A percentile compares a stretch with the other conserved stretches of the same genome.
Conservation (phyloP, 2,113 vertebrate genomes). For the Donacobius atricapilla region DNA sequence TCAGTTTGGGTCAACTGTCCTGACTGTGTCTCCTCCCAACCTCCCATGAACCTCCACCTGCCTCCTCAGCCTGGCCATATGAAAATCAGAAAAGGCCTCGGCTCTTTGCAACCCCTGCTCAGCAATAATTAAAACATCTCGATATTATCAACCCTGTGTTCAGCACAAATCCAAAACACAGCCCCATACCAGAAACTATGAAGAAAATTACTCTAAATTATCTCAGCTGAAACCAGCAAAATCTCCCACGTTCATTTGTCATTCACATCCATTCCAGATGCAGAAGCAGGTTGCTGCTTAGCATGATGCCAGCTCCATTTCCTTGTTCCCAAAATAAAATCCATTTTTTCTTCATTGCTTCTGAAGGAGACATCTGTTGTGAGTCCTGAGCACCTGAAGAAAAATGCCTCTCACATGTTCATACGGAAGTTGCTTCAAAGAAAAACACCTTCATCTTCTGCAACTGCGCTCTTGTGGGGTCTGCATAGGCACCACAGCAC, state of each 20-base stretch:
- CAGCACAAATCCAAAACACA: not conserved
- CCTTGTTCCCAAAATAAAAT: not conserved
- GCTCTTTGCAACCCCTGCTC: not conserved
- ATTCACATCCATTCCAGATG: not conserved
- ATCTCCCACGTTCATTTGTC: not conserved
- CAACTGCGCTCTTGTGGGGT: not conserved
- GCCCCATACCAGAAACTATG: not conserved
- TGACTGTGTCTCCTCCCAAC: not conserved
- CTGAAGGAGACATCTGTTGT: constrained; percentile 35
- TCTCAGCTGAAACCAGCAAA: not conserved
- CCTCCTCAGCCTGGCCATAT: rapidly evolving
- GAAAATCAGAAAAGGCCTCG: not conserved
- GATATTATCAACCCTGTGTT: not conserved
- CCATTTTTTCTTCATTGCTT: constrained; percentile 9
- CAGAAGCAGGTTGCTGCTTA: constrained; percentile 39
- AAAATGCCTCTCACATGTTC: not conserved
- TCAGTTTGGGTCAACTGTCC: not conserved
- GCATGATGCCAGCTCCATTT: constrained; percentile 2
- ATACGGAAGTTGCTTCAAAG: not conserved
- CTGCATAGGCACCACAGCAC: not conserved
- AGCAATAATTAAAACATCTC: not conserved
- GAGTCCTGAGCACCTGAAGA: not conserved
- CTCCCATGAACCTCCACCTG: rapidly evolving
- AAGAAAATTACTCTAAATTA: not conserved
- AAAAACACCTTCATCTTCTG: not conserved